Base-by-base conservation (phyloP, 2,797 vertebrate genomes). In the Danio aesculapii region DNA sequence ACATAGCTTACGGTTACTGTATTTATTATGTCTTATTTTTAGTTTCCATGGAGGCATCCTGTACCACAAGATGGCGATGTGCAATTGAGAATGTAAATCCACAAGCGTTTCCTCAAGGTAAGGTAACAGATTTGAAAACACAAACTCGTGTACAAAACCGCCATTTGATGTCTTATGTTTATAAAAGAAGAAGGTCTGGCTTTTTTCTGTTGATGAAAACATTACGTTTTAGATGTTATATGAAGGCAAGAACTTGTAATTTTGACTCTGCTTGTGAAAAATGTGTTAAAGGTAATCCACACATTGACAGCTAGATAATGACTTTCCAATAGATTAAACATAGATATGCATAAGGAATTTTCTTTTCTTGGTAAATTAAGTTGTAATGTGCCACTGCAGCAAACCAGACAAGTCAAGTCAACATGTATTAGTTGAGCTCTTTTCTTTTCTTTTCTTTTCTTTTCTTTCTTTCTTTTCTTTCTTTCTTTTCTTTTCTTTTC, bases 11-110 rank as follows among this genome's bases (percentile, higher is more conserved):
- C n/a, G n/a, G n/a, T n/a, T 30, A 30, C 30, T 30, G 30, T 30
- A 30, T 30, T 30, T n/a, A n/a, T n/a, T n/a, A n/a, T n/a, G n/a
- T 30, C 30, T 30, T 30, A 30, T 30, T 1, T 30, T 30, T 30
- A 30, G 30, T 4, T 1, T 6, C n/a, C 1, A 21, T 0, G 0
- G 8, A 75, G 85, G 61, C 82, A 41, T 83, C 10, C 9, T 46
- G 0, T 0, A 0, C 30, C 92, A 87, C 90, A 83, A 6, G 49
- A 84, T 21, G 90, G 88, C 87, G 58, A 62, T 84, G 79, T 88
- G 53, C 52, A 83, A 69, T 6, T 61, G 53, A 30, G 19, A 75
- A 49, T 17, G 16, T 30, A 9, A 55, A n/a, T 12, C 16, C 9
- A 43, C 41, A 55, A 63, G 16, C 4, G 59, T 8, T 1, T 30